Base-by-base conservation (phyloP, 2,113 vertebrate genomes). In the Rafetus swinhoei region DNA sequence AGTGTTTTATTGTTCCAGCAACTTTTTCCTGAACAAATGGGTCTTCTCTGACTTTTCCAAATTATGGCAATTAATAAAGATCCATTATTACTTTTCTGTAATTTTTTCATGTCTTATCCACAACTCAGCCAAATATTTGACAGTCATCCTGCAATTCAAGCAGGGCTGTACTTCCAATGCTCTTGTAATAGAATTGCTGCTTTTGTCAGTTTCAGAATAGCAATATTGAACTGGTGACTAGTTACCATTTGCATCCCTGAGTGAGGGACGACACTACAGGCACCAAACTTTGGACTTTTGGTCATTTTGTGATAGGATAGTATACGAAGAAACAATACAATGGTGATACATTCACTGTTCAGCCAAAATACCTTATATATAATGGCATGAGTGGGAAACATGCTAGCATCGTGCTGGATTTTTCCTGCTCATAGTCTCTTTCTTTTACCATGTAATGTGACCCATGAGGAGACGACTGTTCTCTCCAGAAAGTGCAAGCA, bases 201-300 rank as follows among this genome's bases (percentile, higher is more conserved):
- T 84, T 79, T 90, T 92, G 24, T 85, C 85, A 77, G 59, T 90
- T 82, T 8, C 12, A 81, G n/a, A 88, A n/a, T 79, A 93, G 86
- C 86, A 95, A 45, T 21, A 54, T 45, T 24, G 22, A 2, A 5
- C n/a, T 85, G 57, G 82, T 87, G 50, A 93, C 88, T 84, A 6
- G 27, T 90, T 55, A 7, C 45, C 72, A 7, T 15, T 90, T 84
- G 18, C 19, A 15, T 15, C 3, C 84, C 72, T 11, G 52, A 60
- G 21, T 82, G 55, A 91, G 74, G 7, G 53, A 59, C 21, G n/a
- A 45, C 7, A 5, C 16, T 69, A 69, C 82, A 88, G 77, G 65
- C 32, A 45, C 27, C 16, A 35, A 45, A 74, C 50, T 82, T 81
- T 13, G 35, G 69, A 80, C 32, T 50, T 85, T 74, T 45, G 6